Evolutionary conservation across 2,888 invertebrate species (phyloP).

Genomic region (Pristionchus maxplancki): DNA sequence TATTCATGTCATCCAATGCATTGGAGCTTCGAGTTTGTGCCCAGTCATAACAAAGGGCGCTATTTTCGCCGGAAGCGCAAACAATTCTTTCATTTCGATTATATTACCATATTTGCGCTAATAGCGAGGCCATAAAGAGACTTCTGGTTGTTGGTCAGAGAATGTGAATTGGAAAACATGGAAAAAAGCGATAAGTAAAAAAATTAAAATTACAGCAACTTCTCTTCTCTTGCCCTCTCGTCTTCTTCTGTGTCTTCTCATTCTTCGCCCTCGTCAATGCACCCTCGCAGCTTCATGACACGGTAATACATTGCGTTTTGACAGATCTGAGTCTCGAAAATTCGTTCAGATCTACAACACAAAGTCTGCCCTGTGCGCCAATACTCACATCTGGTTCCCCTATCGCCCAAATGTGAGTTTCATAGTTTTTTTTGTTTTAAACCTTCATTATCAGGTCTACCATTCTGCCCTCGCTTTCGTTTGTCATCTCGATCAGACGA

Average conservation of each 20-base stretch:
- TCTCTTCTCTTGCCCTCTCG: constrained; percentile 3
- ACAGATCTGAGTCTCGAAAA: too few relatives aligned
- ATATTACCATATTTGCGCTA: background rate
- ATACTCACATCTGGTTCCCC: constrained; percentile 49
- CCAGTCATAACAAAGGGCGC: background rate
- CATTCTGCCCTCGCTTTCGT: constrained; percentile 46
- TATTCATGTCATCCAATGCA: background rate
- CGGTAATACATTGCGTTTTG: background rate
- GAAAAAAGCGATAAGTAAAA: background rate
- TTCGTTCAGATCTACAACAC: constrained; percentile 35
- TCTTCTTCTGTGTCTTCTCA: constrained; percentile 50
- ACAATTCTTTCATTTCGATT: background rate
- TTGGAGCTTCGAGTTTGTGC: background rate
- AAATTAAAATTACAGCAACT: constrained; percentile 11
- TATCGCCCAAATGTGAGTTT: constrained; percentile 43
- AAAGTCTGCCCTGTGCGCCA: constrained; percentile 42
- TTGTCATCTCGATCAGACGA: constrained; percentile 48
- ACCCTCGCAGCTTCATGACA: constrained; percentile 32
- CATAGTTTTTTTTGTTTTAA: background rate
- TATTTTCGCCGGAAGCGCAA: background rate
- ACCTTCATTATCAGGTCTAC: background rate
- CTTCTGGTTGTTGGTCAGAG: background rate
- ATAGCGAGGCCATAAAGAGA: background rate
- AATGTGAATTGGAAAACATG: background rate
- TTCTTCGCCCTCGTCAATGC: constrained; percentile 21